phyloP scores from a whole-genome alignment of 1,140 invertebrate species.

The Yoshiicerus persimilis region DNA sequence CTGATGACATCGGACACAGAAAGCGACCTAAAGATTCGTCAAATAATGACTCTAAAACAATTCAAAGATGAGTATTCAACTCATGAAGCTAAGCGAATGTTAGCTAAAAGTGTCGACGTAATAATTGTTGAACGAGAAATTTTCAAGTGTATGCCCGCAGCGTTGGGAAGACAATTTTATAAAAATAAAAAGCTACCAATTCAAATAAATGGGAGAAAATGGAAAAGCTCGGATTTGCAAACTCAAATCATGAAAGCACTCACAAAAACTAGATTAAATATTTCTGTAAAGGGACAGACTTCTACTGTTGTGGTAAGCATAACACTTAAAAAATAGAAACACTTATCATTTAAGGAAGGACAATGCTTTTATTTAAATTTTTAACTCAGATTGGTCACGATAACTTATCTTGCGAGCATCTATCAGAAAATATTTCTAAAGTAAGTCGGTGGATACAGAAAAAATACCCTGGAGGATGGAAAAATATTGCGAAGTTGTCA shows the following conservation, averaged over 20 bases:
- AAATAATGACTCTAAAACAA: constrained; percentile 46
- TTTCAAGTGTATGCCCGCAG: constrained; percentile 28
- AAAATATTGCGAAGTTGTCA: constrained; percentile 40
- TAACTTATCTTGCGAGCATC: constrained; percentile 30
- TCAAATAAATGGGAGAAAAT: constrained; percentile 12
- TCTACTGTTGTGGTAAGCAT: constrained; percentile 34
- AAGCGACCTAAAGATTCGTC: constrained; percentile 21
- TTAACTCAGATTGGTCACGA: constrained; percentile 40
- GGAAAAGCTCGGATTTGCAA: constrained; percentile 10
- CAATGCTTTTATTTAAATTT: background rate
- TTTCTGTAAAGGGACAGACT: constrained; percentile 36
- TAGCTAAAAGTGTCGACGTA: constrained; percentile 39
- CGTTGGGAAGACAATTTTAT: constrained; percentile 45
- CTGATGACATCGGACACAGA: background rate
- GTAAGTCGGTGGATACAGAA: constrained; percentile 18
- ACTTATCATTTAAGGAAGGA: background rate
- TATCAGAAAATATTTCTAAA: constrained; percentile 37
- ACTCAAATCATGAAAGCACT: constrained; percentile 27
- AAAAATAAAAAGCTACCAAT: constrained; percentile 43
- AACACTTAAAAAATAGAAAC: background rate
- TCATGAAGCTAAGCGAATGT: constrained; percentile 42
- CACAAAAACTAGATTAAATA: constrained; percentile 41
- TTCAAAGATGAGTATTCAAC: constrained; percentile 43
- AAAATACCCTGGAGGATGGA: constrained; percentile 44
- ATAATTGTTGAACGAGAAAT: constrained; percentile 33